Base-by-base conservation (phyloP, 2,797 vertebrate species). In the Pangasius macronema region DNA sequence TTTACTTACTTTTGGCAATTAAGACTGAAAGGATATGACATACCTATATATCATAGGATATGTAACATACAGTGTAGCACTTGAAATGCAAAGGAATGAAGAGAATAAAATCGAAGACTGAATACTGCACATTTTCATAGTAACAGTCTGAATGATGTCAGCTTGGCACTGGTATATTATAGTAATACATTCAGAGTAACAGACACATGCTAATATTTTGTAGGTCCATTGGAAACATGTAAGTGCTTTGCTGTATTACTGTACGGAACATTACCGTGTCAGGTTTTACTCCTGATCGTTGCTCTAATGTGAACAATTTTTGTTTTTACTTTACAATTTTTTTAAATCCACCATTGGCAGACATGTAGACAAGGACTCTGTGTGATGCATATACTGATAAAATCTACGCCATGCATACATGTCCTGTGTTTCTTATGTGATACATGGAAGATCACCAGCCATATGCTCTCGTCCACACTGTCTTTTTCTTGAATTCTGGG, bases 401-500 rank as follows among this genome's bases (percentile, higher is more conserved):
- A 68, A 11, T 39, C 36, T 42, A 72, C 5, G 10, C 5, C 49
- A 53, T 24, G 46, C 33, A 72, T 39, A 27, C 36, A 39, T n/a
- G 16, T 72, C 24, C 22, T 24, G 49, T 6, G 11, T 51, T 5
- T n/a, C n/a, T 18, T 68, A 36, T 33, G n/a, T 46, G 70, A 46
- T 6, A 16, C 6, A 36, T 61, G 63, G 55, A 68, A 51, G 68
- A 61, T 94, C 96, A 99, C 98, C 98, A 99, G 63, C 97, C 96
- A 2, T 97, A 99, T 0, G 96, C 98, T 94, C 96, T 95, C 90
- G 97, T 98, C 98, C 98, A 99, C 27, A 98, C 92, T 0, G 94
- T 95, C 92, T 99, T 99, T 95, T 97, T 99, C 95, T 95, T 97
- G 93, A 98, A 99, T 91, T 98, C 97, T 0, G 96, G 76, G 27